phyloP scores from a whole-genome alignment of 2,888 invertebrate species.

The Epistrophe grossulariae region DNA sequence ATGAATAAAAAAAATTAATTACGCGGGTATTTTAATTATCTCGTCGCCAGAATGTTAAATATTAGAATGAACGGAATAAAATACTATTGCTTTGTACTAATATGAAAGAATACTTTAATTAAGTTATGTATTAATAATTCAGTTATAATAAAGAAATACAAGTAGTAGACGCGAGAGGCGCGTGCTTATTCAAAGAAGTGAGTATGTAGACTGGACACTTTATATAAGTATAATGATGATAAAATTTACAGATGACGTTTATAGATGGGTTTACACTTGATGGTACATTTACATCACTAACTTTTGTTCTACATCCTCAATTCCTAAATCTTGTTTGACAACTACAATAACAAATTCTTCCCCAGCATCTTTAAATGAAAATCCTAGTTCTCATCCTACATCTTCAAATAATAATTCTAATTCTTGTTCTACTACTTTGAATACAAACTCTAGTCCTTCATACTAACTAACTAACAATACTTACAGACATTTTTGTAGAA shows the following conservation, averaged over 20 bases:
- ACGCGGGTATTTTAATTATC: neutral
- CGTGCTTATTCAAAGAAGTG: neutral
- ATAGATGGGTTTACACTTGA: neutral
- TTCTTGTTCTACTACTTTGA: no score
- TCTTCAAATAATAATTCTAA: no score
- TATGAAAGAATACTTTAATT: neutral
- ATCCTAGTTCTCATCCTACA: no score
- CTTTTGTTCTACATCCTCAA: no score
- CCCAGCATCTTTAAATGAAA: no score
- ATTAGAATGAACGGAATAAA: neutral
- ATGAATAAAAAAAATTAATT: no score
- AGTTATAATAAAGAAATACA: neutral
- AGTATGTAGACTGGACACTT: neutral
- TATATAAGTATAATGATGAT: neutral
- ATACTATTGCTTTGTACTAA: neutral
- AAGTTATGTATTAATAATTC: neutral
- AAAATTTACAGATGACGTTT: neutral
- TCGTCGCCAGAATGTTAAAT: conserved; percentile 25
- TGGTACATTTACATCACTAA: neutral
- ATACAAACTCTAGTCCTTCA: no score
- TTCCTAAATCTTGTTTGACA: no score
- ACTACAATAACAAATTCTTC: no score
- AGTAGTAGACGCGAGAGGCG: neutral
- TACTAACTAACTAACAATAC: no score
- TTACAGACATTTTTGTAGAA: no score